phyloP scores from a whole-genome alignment of 2,888 invertebrate species.

The Ferrisia virgata region DNA sequence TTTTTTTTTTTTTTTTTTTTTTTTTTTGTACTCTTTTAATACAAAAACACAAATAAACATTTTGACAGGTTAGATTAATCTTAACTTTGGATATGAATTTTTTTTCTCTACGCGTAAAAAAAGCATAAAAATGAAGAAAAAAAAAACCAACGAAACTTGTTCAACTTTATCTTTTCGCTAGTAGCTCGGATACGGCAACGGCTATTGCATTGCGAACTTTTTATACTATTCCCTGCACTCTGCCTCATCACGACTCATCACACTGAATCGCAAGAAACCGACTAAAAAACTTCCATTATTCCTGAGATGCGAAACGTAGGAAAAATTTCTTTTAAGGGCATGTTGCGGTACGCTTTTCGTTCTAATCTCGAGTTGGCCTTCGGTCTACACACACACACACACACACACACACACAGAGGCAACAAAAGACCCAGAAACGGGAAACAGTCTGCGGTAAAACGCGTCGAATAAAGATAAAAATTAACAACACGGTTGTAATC shows the following conservation, averaged over 20 bases:
- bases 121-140: background rate
- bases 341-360: background rate
- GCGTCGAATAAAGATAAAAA: background rate
- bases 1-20: background rate
- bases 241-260: too few species aligned
- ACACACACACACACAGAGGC: too few species aligned
- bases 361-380: too few species aligned
- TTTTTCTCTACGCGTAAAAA: background rate
- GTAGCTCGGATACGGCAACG: too few species aligned
- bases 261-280: too few species aligned
- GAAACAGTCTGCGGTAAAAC: background rate
- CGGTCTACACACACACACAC: too few species aligned
- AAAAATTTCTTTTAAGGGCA: background rate
- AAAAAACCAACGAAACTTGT: background rate
- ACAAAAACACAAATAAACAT: slow-evolving; percentile 15
- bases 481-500: background rate
- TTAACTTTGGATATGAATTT: background rate
- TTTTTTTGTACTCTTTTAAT: background rate
- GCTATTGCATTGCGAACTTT: background rate
- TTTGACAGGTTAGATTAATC: slow-evolving; percentile 28
- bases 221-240: background rate
- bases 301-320: background rate
- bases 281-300: background rate
- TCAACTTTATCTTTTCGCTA: slow-evolving; percentile 12
- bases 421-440: background rate